Percentiles rank a stretch among this genome's conserved stretches.
Evolutionary conservation across 2,888 invertebrate genomes (phyloP).

Genomic region (Latrodectus elegans): DNA sequence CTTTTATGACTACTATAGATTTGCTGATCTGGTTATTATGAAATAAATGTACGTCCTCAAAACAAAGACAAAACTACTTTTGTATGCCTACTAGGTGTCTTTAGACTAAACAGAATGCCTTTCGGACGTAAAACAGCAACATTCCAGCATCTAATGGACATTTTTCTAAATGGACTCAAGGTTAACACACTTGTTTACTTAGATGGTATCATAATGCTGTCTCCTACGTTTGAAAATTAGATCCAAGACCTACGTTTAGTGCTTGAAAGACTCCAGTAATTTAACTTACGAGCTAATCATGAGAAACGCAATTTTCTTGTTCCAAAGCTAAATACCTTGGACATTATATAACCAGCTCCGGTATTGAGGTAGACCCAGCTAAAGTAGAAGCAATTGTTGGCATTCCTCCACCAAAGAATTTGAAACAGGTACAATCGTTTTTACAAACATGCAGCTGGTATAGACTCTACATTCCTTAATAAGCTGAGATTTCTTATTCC

Average conservation of each 20-base stretch:
- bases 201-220: slow-evolving; percentile 36
- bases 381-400: no score
- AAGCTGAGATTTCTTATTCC: not conserved
- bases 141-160: slow-evolving; percentile 6
- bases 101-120: slow-evolving; percentile 23
- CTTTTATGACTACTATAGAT: slow-evolving; percentile 59
- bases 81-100: slow-evolving; percentile 30
- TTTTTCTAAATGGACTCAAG: not conserved
- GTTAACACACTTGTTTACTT: slow-evolving; percentile 14
- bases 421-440: slow-evolving; percentile 1
- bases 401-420: no score
- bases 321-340: no score
- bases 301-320: no score
- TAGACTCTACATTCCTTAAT: not conserved
- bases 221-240: not conserved
- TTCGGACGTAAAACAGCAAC: slow-evolving; percentile 36
- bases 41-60: slow-evolving; percentile 19
- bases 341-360: no score
- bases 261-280: not conserved
- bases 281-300: not conserved
- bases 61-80: slow-evolving; percentile 35
- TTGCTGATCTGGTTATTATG: slow-evolving; percentile 26
- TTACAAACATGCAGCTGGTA: not conserved
- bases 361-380: no score
- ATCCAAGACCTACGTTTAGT: not conserved